phyloP scores from a whole-genome alignment of 2,888 invertebrate genomes.

The Ommatoiulus sabulosus region DNA sequence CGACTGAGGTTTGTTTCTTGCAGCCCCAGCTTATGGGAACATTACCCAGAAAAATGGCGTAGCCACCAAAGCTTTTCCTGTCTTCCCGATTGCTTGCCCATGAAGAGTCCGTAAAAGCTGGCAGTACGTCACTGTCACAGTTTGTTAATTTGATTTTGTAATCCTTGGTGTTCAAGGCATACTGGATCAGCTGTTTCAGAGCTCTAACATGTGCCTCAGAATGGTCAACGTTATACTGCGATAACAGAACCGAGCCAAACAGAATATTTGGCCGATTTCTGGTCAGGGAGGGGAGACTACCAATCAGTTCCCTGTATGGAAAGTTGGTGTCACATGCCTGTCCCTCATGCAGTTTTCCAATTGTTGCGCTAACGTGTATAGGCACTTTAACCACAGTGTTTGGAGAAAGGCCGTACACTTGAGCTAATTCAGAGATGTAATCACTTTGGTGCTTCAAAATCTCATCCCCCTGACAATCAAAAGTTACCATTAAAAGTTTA shows the following conservation, averaged over 20 bases:
- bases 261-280: neutral
- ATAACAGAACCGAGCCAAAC: neutral
- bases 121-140: neutral
- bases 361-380: no score
- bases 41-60: neutral
- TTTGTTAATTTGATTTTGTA: neutral
- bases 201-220: no score
- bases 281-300: neutral
- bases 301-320: neutral
- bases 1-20: neutral
- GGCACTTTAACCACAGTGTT: no score
- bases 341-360: no score
- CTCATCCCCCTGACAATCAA: neutral
- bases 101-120: neutral
- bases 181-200: neutral
- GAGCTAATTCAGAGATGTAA: neutral
- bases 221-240: neutral
- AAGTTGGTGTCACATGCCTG: no score
- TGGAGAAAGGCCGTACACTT: neutral
- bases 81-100: neutral
- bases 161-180: neutral
- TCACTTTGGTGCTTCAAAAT: neutral
- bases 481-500: neutral
- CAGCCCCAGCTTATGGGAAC: neutral
- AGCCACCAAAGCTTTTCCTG: neutral